Conservation (phyloP, 2,797 vertebrate genomes). For the Hippocampus kuda region DNA sequence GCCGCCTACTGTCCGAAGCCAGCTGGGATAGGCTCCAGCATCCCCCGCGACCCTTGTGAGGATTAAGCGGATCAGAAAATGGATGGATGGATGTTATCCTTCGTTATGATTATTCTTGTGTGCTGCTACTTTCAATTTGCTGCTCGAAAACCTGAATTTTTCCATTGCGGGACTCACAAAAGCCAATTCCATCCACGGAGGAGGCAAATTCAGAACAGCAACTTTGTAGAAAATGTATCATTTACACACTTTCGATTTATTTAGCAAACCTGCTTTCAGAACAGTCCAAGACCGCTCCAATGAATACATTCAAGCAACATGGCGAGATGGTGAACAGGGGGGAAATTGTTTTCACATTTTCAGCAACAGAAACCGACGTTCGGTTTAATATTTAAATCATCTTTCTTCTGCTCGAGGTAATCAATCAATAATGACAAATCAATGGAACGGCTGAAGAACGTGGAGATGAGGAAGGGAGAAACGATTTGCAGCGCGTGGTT, state of each 20-base stretch:
- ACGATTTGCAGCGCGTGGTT: background rate
- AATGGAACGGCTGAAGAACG: background rate
- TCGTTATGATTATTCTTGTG: too few relatives aligned
- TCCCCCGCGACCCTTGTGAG: too few relatives aligned
- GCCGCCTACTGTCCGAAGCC: too few relatives aligned
- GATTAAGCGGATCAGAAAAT: too few relatives aligned
- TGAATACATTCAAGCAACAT: slow-evolving; percentile 62
- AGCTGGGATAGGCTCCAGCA: too few relatives aligned
- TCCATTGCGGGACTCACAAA: background rate
- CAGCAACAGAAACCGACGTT: slow-evolving; percentile 14
- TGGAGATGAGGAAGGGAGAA: background rate
- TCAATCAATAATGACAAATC: slow-evolving; percentile 7
- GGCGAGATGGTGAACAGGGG: slow-evolving; percentile 30
- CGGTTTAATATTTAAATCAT: slow-evolving; percentile 61
- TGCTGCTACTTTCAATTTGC: background rate
- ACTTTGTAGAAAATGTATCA: slow-evolving; percentile 47
- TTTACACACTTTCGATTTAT: slow-evolving; percentile 56
- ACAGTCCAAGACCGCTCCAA: slow-evolving; percentile 34
- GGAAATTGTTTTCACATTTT: slow-evolving; percentile 56
- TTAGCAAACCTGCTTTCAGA: slow-evolving; percentile 54
- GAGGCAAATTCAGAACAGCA: slow-evolving; percentile 32
- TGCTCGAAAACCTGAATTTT: background rate
- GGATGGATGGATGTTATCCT: too few relatives aligned
- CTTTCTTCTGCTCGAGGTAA: slow-evolving; percentile 29
- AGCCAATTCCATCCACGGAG: slow-evolving; percentile 27